Evolutionary conservation across 64 coral and sea anemone species (phyloP), one percentile per base, ranked within the genome.

Genomic region (Dendrophyllia cribrosa): DNA sequence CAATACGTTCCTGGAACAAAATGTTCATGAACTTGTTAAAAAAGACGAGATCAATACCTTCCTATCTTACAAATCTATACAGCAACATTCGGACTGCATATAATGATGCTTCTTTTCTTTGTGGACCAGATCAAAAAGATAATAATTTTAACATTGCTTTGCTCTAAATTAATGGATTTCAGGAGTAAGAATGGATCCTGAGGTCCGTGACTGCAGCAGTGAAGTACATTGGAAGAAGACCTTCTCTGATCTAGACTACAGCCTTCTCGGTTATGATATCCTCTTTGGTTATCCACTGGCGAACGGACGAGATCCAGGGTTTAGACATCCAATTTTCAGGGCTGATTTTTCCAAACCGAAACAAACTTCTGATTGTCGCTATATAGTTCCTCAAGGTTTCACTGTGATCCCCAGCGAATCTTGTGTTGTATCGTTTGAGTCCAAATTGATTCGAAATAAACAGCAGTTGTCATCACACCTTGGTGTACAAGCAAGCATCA

Each of bases 321-420:
- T 90, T 20, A 90, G 13, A 44, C 74, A 58, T 13, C 58, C 75
- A 13, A 90, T 90, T n/a, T 90, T 90, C 61, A 81, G 21, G 3
- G 75, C 88, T 24, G 16, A 90, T 17, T 90, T 51, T 15, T 15
- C 26, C 16, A 81, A 69, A n/a, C 16, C 9, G 11, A 70, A 17
- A 90, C 46, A 75, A 70, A 81, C 44, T 51, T 19, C 72, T 8
- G 88, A 90, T 22, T 90, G 88, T 70, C 88, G 88, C 15, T 79
- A 79, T 47, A 55, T 10, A 4, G 19, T 81, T 16, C 88, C 75
- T 1, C 45, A 56, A 43, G 76, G 63, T 19, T 66, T 90, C 14
- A 70, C 46, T 16, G 88, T 66, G 9, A 56, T 81, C 17, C 76
- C 88, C 19, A 51, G 63, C 55, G 75, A 66, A 17, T 90, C 49